Conservation (phyloP, 1,140 invertebrate genomes). For the Cyrtorhinus lividipennis region DNA sequence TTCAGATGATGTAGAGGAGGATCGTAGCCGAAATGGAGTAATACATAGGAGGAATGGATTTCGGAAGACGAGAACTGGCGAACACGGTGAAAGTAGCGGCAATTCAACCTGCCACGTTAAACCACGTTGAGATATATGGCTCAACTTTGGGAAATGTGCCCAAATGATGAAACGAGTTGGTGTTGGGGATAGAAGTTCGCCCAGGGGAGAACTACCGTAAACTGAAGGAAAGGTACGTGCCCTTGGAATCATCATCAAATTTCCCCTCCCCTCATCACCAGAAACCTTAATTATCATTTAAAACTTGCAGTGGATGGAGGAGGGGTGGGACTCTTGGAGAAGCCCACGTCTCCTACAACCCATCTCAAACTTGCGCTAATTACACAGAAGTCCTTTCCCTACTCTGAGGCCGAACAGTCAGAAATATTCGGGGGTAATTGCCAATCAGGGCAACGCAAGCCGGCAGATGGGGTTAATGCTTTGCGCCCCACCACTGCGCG, state of each 20-base stretch:
- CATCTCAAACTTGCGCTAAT: neutral
- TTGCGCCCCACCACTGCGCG: neutral
- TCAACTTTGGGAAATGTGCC: neutral
- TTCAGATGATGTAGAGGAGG: too few species aligned
- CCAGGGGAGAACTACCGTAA: neutral
- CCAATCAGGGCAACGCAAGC: conserved; percentile 2
- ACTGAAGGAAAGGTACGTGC: conserved; percentile 5
- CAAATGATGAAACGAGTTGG: neutral
- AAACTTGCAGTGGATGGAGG: too few species aligned
- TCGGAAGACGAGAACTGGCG: neutral
- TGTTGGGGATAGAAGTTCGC: neutral
- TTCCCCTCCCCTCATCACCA: neutral
- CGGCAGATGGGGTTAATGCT: conserved; percentile 5
- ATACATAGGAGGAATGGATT: too few species aligned
- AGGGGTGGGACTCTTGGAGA: neutral
- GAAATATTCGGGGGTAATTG: conserved; percentile 10
- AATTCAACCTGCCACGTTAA: neutral
- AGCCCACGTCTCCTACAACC: neutral
- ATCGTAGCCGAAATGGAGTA: too few species aligned
- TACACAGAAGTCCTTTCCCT: neutral
- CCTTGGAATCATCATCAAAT: conserved; percentile 4
- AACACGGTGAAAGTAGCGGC: neutral
- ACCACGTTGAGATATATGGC: neutral
- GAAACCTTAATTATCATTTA: conserved; percentile 7
- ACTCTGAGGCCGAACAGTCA: neutral